phyloP scores from a whole-genome alignment of 2,113 vertebrate species.

The Epinephelus moara region DNA sequence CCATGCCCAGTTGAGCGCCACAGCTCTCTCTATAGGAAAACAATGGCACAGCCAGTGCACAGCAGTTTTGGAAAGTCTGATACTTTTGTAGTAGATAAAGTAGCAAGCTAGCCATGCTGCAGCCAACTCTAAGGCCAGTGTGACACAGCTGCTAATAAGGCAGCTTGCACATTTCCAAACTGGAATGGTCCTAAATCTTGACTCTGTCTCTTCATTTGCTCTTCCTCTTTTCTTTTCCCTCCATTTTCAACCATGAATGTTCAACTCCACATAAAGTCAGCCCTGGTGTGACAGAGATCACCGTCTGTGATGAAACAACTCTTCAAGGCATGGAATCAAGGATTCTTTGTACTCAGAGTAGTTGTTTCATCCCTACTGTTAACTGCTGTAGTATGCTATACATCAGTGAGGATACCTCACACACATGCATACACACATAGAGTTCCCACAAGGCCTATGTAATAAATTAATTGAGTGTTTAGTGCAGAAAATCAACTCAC shows the following conservation, averaged over 20 bases:
- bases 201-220: background rate
- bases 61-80: too few species aligned
- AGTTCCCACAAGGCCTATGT: constrained; percentile 22
- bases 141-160: constrained; percentile 4
- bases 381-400: background rate
- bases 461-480: constrained; percentile 46
- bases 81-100: background rate
- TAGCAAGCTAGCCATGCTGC: background rate
- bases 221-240: background rate
- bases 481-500: constrained; percentile 35
- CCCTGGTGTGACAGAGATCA: background rate
- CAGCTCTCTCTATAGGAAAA: too few species aligned
- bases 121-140: background rate
- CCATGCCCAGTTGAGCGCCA: too few species aligned
- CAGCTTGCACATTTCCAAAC: constrained; percentile 1
- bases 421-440: background rate
- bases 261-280: background rate
- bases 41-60: too few species aligned
- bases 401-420: background rate
- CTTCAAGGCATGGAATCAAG: background rate
- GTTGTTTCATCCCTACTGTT: background rate
- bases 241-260: background rate
- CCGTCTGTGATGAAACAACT: background rate
- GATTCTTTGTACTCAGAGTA: background rate
- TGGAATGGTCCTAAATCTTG: background rate